These are phyloP conservation scores for Nomada lathburiana DNA, from an alignment of 2,888 invertebrate genomes.

Conservation along the genomic window DNA sequence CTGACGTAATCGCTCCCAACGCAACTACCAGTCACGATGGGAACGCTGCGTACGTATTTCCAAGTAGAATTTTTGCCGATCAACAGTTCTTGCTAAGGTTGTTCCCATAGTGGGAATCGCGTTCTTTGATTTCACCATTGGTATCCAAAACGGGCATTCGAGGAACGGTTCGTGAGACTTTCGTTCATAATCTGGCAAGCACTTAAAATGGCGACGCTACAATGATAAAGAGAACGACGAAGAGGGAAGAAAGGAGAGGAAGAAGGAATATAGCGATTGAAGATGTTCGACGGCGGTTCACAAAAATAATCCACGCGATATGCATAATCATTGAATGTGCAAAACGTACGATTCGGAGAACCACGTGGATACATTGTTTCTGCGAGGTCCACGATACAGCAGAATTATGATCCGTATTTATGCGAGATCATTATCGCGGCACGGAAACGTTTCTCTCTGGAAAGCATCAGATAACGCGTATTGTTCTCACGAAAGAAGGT, in stretches of 20 bases:
- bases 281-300: conserved; percentile 45
- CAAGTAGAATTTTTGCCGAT: conserved; percentile 27
- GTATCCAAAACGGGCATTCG: conserved; percentile 27
- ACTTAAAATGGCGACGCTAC: neutral
- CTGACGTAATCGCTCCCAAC: conserved; percentile 34
- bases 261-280: conserved; percentile 12
- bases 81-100: conserved; percentile 25
- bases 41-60: neutral
- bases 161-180: conserved; percentile 25
- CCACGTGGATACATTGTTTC: conserved; percentile 37
- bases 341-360: conserved; percentile 48
- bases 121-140: conserved; percentile 43
- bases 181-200: conserved; percentile 12
- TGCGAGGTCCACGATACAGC: conserved; percentile 15
- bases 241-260: neutral
- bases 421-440: conserved; percentile 57
- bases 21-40: conserved; percentile 11
- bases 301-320: neutral
- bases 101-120: neutral
- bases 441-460: conserved; percentile 58
- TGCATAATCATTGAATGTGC: conserved; percentile 39
- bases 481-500: conserved; percentile 60
- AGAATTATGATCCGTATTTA: conserved; percentile 61
- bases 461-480: conserved; percentile 54
- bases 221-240: neutral